Percentiles rank a stretch among this genome's conserved stretches.
Evolutionary conservation across 2,113 vertebrate species (phyloP).

Genomic region (Axis porcinus): DNA sequence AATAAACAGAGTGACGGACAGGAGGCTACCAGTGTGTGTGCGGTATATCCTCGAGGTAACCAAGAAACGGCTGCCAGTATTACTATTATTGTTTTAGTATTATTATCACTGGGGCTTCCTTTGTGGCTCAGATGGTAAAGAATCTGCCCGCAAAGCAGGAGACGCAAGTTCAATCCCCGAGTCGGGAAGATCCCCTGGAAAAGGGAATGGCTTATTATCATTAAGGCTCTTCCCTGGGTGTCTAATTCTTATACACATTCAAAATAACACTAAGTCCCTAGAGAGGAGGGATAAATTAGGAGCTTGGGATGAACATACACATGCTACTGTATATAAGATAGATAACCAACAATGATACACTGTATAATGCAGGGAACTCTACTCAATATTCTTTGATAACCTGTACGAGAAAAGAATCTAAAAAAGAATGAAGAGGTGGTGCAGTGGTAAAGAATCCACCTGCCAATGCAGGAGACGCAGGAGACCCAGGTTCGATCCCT

Average conservation of each 20-base stretch:
- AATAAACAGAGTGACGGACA: accelerated
- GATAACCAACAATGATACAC: neutral
- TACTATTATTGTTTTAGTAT: neutral
- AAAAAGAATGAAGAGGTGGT: neutral
- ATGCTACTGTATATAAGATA: neutral
- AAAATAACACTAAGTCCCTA: neutral
- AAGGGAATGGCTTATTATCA: neutral
- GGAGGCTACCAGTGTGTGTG: neutral
- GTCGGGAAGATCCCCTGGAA: neutral
- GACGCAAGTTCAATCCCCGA: neutral
- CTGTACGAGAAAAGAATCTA: neutral
- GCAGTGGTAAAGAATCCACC: neutral
- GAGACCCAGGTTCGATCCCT: neutral
- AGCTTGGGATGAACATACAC: neutral
- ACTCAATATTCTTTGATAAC: neutral
- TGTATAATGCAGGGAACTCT: neutral
- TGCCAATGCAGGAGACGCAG: neutral
- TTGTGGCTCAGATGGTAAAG: neutral
- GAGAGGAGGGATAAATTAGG: neutral
- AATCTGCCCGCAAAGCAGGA: neutral
- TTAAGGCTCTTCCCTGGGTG: neutral
- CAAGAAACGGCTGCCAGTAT: neutral
- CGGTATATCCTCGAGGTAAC: neutral
- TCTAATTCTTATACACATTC: neutral
- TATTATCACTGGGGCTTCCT: neutral